Evolutionary conservation across 2,888 invertebrate species (phyloP), one percentile per base, ranked within the genome.

Genomic region (Oxystoma pomonae): DNA sequence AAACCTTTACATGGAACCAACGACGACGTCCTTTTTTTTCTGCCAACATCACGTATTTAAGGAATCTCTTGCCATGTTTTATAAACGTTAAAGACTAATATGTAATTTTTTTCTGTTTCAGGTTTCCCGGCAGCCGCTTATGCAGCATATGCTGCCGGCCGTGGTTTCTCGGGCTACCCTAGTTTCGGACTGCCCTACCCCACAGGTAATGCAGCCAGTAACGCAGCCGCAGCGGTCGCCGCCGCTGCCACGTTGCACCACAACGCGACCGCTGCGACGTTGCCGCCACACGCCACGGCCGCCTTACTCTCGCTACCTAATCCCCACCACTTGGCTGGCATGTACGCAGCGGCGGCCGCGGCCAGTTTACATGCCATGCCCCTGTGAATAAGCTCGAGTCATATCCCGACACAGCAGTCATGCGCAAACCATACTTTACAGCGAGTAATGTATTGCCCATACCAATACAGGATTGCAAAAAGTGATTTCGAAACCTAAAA

Each of bases 121-220:
- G 94, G 94, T 87, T 94, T 95, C 83, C 94, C 94, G 85, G 94
- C 94, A 82, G 90, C 91, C 80, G 94, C 94, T 79, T 94, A 94
- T 85, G 94, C 95, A 84, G 94, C 95, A 81, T 95, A 94, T 84
- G 94, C 95, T 86, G 93, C 95, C 82, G 94, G 94, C 83, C 92
- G 95, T 84, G 93, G 95, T 83, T 96, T 94, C 86, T 94, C 94
- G 86, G 94, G 94, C 86, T 95, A 95, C 88, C 94, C 95, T 86
- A 93, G 94, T 89, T 95, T 95, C 87, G 94, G 95, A 88, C 92
- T 96, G 85, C 95, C 95, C 82, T 95, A 95, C 86, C 95, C 95
- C 82, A 92, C 95, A 93, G 94, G 94, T 94, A 93, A 94, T 88
- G 12, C 5, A 3, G 35, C 35, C 35, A 35, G 35, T 35, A 35